These are phyloP conservation scores for Ciconia stormi DNA, from an alignment of 2,113 vertebrate genomes.

Conservation along the genomic window DNA sequence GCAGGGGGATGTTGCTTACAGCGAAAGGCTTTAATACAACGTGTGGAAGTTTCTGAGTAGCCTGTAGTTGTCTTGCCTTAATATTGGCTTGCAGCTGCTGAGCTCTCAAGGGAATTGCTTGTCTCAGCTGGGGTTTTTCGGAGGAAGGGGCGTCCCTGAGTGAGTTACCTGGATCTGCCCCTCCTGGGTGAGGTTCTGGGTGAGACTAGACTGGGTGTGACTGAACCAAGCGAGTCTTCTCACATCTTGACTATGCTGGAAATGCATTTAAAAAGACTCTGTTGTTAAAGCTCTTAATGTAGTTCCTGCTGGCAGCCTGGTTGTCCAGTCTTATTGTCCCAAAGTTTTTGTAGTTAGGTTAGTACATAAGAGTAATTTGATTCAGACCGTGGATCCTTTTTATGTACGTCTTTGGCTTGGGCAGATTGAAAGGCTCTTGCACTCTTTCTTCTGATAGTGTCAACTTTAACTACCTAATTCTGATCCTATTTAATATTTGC, in stretches of 20 bases:
- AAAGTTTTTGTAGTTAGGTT: background rate
- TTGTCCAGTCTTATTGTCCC: no score
- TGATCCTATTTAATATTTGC: background rate
- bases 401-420: background rate
- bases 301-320: background rate
- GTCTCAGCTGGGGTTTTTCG: background rate
- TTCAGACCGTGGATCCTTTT: background rate
- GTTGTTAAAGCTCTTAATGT: background rate
- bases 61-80: background rate
- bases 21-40: accelerated
- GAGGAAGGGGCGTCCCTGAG: no score
- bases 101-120: accelerated
- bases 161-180: no score
- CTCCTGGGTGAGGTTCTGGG: background rate
- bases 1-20: accelerated
- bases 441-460: background rate
- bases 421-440: no score
- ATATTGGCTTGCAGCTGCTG: accelerated
- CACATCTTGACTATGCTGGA: background rate
- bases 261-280: background rate
- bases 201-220: background rate
- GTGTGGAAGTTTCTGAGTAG: accelerated
- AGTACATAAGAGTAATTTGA: accelerated
- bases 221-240: background rate
- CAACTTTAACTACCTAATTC: background rate